Percentiles rank a stretch among this genome's conserved stretches.
Conservation (phyloP, 2,888 invertebrate genomes). For the Chydorus sphaericus region DNA sequence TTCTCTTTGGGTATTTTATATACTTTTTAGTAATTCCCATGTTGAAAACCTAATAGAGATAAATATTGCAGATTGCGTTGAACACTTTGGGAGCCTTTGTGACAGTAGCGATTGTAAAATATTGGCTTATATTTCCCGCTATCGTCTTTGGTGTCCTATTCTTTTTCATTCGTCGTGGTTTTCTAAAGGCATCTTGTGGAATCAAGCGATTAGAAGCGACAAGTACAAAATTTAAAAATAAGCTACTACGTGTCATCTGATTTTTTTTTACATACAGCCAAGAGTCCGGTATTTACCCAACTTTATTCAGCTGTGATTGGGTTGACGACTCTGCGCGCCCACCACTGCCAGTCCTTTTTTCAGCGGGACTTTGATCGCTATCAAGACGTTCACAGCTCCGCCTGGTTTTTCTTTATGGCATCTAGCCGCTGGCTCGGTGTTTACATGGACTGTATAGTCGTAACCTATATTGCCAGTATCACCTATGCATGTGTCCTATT, state of each 20-base stretch:
- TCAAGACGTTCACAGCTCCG: constrained; percentile 53
- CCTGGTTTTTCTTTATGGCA: constrained; percentile 80
- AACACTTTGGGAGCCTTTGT: constrained; percentile 31
- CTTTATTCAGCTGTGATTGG: constrained; percentile 69
- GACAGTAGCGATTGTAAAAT: constrained; percentile 32
- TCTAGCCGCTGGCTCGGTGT: constrained; percentile 87
- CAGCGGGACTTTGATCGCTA: constrained; percentile 28
- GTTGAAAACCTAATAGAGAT: neutral
- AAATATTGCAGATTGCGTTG: constrained; percentile 18
- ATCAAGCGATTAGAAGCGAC: constrained; percentile 35
- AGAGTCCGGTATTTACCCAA: constrained; percentile 43
- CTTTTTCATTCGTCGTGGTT: constrained; percentile 29
- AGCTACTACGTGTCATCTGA: neutral
- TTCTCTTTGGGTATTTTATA: constrained; percentile 11
- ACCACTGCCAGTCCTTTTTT: constrained; percentile 28
- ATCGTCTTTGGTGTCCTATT: constrained; percentile 29
- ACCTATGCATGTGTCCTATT: constrained; percentile 69
- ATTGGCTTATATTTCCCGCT: constrained; percentile 26
- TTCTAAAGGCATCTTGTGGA: constrained; percentile 31
- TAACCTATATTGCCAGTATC: constrained; percentile 68
- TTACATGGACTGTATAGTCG: constrained; percentile 77
- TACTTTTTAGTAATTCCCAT: neutral
- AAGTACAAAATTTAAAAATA: constrained; percentile 24
- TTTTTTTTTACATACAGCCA: constrained; percentile 24
- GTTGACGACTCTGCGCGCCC: constrained; percentile 48